A percentile compares a stretch with the other conserved stretches of the same genome.
Evolutionary conservation across 1,140 invertebrate species (phyloP).

Genomic region (Microplitis demolitor): DNA sequence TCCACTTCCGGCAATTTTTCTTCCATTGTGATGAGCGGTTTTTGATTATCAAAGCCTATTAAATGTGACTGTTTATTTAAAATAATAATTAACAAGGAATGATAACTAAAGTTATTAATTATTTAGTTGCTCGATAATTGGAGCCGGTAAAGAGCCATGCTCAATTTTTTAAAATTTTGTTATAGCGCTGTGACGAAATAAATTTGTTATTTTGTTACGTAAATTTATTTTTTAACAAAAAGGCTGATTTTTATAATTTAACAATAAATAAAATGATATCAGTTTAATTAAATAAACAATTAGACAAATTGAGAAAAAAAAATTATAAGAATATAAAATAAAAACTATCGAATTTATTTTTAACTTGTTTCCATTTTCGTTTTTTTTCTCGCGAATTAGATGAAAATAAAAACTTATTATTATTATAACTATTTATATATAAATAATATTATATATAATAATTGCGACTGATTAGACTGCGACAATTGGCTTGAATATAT

Average conservation of each 20-base stretch:
- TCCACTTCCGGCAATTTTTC: constrained; percentile 32
- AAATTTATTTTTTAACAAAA: constrained; percentile 53
- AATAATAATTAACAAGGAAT: not conserved
- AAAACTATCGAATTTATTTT: constrained; percentile 43
- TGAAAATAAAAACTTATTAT: constrained; percentile 28
- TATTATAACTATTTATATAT: constrained; percentile 32
- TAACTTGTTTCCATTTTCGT: constrained; percentile 43
- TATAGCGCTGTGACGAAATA: constrained; percentile 57
- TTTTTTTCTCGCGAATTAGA: constrained; percentile 32
- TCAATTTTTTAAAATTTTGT: constrained; percentile 47
- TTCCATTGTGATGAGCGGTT: constrained; percentile 24
- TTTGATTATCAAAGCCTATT: constrained; percentile 12
- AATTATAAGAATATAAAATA: no score
- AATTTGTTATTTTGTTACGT: constrained; percentile 42
- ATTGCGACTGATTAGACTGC: constrained; percentile 52
- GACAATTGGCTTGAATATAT: no score
- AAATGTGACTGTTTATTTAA: not conserved
- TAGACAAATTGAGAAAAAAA: no score
- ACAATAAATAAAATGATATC: constrained; percentile 31
- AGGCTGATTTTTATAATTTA: constrained; percentile 60
- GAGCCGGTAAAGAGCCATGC: constrained; percentile 35
- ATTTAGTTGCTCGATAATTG: not conserved
- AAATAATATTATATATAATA: constrained; percentile 30
- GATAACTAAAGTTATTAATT: not conserved
- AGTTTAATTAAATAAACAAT: constrained; percentile 44